A percentile compares a stretch with the other conserved stretches of the same genome.
phyloP scores from a whole-genome alignment of 2,113 vertebrate genomes.

The Mixornis gularis region DNA sequence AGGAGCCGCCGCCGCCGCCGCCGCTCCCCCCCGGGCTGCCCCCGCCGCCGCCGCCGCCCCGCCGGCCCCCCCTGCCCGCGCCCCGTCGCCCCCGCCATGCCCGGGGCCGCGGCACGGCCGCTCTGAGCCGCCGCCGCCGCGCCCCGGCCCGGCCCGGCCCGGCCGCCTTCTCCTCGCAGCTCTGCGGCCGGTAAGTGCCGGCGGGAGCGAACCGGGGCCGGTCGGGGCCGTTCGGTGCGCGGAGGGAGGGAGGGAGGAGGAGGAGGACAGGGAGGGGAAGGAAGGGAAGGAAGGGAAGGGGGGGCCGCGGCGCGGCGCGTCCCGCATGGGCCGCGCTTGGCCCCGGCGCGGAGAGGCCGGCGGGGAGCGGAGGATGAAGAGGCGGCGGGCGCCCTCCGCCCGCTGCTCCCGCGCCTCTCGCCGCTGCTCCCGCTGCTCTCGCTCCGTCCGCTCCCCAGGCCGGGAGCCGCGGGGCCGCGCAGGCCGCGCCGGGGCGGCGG shows the following conservation, averaged over 20 bases:
- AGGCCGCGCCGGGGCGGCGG: neutral
- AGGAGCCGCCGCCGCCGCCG: no score
- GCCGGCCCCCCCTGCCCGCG: no score
- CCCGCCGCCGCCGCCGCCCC: no score
- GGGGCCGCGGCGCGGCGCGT: neutral
- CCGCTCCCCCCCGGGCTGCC: no score
- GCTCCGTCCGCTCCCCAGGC: neutral
- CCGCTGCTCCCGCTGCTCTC: neutral
- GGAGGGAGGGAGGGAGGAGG: neutral
- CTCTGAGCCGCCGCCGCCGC: no score
- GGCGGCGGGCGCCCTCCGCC: neutral
- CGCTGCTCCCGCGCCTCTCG: neutral
- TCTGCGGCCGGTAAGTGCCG: no score
- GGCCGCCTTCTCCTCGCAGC: no score
- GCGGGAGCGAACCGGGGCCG: neutral
- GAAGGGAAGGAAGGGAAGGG: neutral
- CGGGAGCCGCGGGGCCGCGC: neutral
- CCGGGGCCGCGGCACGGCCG: no score
- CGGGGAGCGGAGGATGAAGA: conserved; percentile 9
- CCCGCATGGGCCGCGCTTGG: conserved; percentile 39
- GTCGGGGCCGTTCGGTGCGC: neutral
- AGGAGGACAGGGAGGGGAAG: neutral
- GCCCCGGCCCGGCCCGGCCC: no score
- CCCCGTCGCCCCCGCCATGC: no score
- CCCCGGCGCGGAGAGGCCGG: conserved; percentile 28